phyloP scores from a whole-genome alignment of 2,888 invertebrate species.

The Argynnis bischoffii region DNA sequence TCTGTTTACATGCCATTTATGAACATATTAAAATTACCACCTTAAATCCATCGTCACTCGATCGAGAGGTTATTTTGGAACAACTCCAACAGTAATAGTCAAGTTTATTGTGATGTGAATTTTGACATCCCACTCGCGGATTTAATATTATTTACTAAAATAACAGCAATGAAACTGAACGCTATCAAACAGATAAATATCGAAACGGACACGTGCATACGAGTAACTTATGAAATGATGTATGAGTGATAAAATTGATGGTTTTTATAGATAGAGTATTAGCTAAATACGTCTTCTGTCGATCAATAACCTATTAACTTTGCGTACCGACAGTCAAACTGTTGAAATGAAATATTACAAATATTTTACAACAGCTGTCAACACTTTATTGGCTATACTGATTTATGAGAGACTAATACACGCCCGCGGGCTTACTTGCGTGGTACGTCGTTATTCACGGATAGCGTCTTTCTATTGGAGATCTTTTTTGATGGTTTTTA shows the following conservation, averaged over 20 bases:
- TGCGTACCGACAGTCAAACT: slow-evolving; percentile 3
- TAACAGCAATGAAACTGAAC: slow-evolving; percentile 62
- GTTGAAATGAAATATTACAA: slow-evolving; percentile 2
- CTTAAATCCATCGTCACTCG: slow-evolving; percentile 45
- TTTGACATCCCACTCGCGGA: slow-evolving; percentile 46
- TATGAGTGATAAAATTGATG: slow-evolving; percentile 53
- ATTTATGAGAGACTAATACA: background rate
- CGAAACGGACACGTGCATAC: slow-evolving; percentile 49
- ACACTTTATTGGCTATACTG: slow-evolving; percentile 6
- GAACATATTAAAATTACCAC: slow-evolving; percentile 49
- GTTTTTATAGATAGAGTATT: slow-evolving; percentile 42
- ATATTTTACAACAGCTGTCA: background rate
- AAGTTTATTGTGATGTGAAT: slow-evolving; percentile 56
- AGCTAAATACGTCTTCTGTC: slow-evolving; percentile 32
- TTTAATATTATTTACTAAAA: slow-evolving; percentile 70
- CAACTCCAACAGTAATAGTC: slow-evolving; percentile 66
- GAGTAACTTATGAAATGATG: slow-evolving; percentile 50
- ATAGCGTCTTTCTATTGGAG: no score
- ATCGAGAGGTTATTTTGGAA: slow-evolving; percentile 59
- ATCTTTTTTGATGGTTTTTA: no score
- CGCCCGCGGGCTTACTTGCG: background rate
- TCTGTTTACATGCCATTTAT: slow-evolving; percentile 47
- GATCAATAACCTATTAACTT: slow-evolving; percentile 16
- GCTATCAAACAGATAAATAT: slow-evolving; percentile 61
- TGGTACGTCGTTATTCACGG: no score